Conservation (phyloP, 2,113 vertebrate species). For the Marmota flaviventris region DNA sequence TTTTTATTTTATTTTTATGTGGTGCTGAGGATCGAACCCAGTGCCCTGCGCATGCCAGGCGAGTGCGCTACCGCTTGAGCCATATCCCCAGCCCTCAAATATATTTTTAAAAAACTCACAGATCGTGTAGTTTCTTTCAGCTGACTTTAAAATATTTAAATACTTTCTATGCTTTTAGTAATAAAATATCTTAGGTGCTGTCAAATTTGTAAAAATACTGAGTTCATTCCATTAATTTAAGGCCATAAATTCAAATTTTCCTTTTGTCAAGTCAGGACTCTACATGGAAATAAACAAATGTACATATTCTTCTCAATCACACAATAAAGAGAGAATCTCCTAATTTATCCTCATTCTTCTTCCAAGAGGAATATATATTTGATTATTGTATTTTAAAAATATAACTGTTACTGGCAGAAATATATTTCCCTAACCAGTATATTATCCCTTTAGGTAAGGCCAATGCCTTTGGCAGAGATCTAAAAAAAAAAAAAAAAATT, state of each 20-base stretch:
- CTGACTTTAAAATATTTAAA: slow-evolving; percentile 40
- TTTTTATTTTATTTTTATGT: too few species aligned
- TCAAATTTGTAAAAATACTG: slow-evolving; percentile 46
- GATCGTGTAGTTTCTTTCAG: not conserved
- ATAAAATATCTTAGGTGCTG: not conserved
- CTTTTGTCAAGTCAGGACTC: not conserved
- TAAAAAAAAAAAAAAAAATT: not conserved
- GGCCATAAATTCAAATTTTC: slow-evolving; percentile 17
- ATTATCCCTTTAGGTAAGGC: not conserved
- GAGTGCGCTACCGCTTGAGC: too few species aligned
- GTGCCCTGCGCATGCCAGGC: too few species aligned
- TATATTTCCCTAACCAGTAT: not conserved
- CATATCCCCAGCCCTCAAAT: too few species aligned
- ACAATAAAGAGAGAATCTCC: not conserved
- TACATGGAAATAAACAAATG: slow-evolving; percentile 33
- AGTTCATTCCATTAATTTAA: not conserved
- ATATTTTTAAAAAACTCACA: not conserved
- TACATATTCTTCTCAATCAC: not conserved
- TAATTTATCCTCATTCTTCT: not conserved
- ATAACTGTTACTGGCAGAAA: not conserved
- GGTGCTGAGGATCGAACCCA: too few species aligned
- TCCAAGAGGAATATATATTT: not conserved
- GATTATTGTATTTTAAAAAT: slow-evolving; percentile 10
- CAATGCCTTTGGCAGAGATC: not conserved
- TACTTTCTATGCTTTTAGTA: not conserved